A percentile compares a stretch with the other conserved stretches of the same genome.
Conservation (phyloP, 2,797 vertebrate species). For the Pampus argenteus region DNA sequence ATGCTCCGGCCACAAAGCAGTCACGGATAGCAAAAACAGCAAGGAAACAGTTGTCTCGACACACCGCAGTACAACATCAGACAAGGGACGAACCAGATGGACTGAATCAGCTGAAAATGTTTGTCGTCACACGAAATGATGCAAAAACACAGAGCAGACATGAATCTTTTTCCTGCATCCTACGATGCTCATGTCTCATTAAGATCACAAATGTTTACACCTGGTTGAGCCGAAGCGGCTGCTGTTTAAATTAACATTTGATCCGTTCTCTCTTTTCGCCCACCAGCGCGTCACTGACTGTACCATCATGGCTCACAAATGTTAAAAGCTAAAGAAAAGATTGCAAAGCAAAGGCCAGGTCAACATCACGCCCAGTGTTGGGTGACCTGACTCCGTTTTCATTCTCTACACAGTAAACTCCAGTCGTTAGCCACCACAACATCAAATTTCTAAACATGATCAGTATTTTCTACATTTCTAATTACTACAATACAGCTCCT, state of each 20-base stretch:
- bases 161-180: slow-evolving; percentile 50
- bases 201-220: slow-evolving; percentile 43
- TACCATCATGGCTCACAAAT: slow-evolving; percentile 32
- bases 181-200: slow-evolving; percentile 21
- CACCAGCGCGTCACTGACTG: slow-evolving; percentile 22
- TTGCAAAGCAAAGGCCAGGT: slow-evolving; percentile 56
- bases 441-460: slow-evolving; percentile 67
- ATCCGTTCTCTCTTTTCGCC: slow-evolving; percentile 12
- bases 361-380: slow-evolving; percentile 33
- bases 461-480: slow-evolving; percentile 74
- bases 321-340: slow-evolving; percentile 46
- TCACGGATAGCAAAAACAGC: slow-evolving; percentile 48
- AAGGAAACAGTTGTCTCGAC: slow-evolving; percentile 41
- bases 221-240: slow-evolving; percentile 14
- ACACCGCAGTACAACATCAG: slow-evolving; percentile 53
- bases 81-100: slow-evolving; percentile 55
- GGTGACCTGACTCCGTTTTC: slow-evolving; percentile 44
- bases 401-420: slow-evolving; percentile 51
- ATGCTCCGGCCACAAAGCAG: slow-evolving; percentile 42
- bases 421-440: slow-evolving; percentile 52
- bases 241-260: slow-evolving; percentile 28
- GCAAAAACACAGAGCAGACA: slow-evolving; percentile 30
- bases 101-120: slow-evolving; percentile 34
- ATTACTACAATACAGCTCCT: slow-evolving; percentile 71
- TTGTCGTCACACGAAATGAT: slow-evolving; percentile 36